Evolutionary conservation across 2,113 vertebrate genomes (phyloP), one percentile per base, ranked within the genome.

Genomic region (Proteles cristata): DNA sequence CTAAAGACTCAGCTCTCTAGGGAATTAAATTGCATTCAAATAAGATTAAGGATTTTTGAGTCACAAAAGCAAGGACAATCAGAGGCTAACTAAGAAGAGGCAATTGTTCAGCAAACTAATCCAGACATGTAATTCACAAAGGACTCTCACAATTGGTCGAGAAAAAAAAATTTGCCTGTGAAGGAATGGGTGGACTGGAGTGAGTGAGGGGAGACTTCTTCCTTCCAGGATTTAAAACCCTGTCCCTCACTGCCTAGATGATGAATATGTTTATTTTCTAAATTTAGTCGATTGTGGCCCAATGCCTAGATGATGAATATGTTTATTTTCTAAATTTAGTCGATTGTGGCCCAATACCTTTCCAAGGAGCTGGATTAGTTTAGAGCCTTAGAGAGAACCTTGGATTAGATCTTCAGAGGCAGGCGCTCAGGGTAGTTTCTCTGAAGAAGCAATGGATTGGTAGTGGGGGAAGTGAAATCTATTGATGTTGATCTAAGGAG

Each of bases 1-100:
- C 80, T 65, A 92, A 97, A 96, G 94, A 90, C 76, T 96, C 79
- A 23, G 61, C 97, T 97, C 92, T 97, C 96, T 88, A 95, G 96
- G 96, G 98, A 98, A 98, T 97, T 98, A 97, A 92, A 97, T 79
- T 95, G 97, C 97, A 97, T 97, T 98, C 95, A 97, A 97, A 96
- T 93, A 94, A 97, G 97, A 98, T 98, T 97, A 97, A 97, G 97
- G 88, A 83, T 90, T 96, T 97, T 96, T 95, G 92, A 98, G 96
- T 98, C 96, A 97, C 96, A 96, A 98, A 98, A 96, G 96, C 97
- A 96, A 94, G 92, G 96, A 96, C 95, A 97, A 97, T 97, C 97
- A 92, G 96, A 96, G 96, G 92, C 90, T 96, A 90, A 97, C 92
- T 93, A 96, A 97, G 71, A 95, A 0, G 90, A 94, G 93, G 90